These are phyloP conservation scores for fruit fly (Drosophila melanogaster) DNA, from an alignment of 1,140 invertebrate genomes.

Conservation along the genomic window DNA sequence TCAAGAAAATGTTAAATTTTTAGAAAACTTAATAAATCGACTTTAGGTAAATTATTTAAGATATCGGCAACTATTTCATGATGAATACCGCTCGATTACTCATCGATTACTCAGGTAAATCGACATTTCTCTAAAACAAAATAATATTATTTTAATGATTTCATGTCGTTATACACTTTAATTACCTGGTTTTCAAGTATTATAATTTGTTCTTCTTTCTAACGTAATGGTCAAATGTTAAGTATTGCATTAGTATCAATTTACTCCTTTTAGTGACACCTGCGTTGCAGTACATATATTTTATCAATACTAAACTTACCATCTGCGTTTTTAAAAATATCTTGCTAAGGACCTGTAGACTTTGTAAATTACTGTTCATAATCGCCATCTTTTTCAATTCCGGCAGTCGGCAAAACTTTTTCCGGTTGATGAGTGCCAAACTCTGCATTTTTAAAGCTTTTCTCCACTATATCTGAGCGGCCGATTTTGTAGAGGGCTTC, in stretches of 20 bases:
- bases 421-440: constrained; percentile 92
- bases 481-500: constrained; percentile 94
- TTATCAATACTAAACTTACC: background rate
- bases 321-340: background rate
- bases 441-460: constrained; percentile 92
- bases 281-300: background rate
- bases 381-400: background rate
- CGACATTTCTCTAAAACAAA: background rate
- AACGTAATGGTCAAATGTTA: background rate
- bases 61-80: no score
- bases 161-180: background rate
- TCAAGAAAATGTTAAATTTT: no score
- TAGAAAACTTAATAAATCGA: no score
- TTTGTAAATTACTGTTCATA: background rate
- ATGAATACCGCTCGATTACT: no score
- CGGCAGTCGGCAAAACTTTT: constrained; percentile 88
- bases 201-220: background rate
- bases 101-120: no score
- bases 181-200: background rate
- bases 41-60: no score
- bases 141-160: background rate
- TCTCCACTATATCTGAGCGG: constrained; percentile 91
- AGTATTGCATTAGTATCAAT: background rate
- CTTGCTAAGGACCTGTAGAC: background rate
- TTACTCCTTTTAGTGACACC: background rate